Evolutionary conservation across 37 sponge, comb jelly and placozoan species (phyloP), one percentile per base, ranked within the genome.

Genomic region (Ephydatia muelleri): DNA sequence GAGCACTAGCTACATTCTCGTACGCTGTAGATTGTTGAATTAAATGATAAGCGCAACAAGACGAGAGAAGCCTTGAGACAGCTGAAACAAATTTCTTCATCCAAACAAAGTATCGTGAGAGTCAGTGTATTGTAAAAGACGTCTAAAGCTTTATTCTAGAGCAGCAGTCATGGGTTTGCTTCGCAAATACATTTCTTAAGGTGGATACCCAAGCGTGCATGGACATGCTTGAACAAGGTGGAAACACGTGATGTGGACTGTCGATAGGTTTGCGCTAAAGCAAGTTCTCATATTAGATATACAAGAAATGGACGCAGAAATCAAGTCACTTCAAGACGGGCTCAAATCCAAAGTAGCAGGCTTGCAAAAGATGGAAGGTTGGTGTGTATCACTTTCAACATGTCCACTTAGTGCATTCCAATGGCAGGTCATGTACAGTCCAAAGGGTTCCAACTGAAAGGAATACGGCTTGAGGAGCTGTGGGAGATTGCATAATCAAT

Each of bases 281-380:
- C n/a, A n/a, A n/a, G n/a, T 26, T 76, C 1, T 47, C 22, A 29
- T 27, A 39, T 6, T 33, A 93, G 96, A 95, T 66, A 86, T 85
- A 38, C 49, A 67, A 78, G 64, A 57, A 64, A 37, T 95, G 26
- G 86, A 82, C 12, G 57, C 30, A 34, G 93, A 92, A 57, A 85
- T 95, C 57, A 70, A 80, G 14, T 75, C 31, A 37, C 40, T 95
- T 19, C 86, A 77, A 32, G 83, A 85, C 33, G 88, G 78, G 21
- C 36, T 95, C 69, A 92, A 95, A 82, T 72, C 84, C 0, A 92
- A 95, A 74, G 93, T 95, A 19, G 75, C 85, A 26, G 33, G 78
- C 19, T 72, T 95, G 36, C 86, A 92, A 37, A 79, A 88, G 77
- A 84, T 95, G 91, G 96, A 95, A 92, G 96, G 96, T 88, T 48